These are phyloP conservation scores for Erpetoichthys calabaricus DNA, from an alignment of 2,797 vertebrate genomes.

Conservation along the genomic window DNA sequence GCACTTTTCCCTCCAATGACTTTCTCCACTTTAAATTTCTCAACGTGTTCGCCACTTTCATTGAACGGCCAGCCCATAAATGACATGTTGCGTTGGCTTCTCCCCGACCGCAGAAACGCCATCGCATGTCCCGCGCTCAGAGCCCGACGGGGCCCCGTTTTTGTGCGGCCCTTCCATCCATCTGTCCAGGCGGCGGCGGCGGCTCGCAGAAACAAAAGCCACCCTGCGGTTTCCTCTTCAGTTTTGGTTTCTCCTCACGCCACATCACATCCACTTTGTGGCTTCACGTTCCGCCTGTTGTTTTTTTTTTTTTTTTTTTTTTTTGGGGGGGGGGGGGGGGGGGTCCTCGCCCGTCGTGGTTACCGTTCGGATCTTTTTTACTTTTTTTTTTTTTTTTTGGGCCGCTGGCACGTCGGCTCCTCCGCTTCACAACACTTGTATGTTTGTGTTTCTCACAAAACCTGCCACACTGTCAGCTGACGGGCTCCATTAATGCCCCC, in stretches of 20 bases:
- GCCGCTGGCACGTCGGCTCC: background rate
- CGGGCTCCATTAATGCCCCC: slow-evolving; percentile 20
- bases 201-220: background rate
- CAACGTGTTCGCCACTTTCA: too few relatives aligned
- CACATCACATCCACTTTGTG: slow-evolving; percentile 6
- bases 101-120: slow-evolving; percentile 14
- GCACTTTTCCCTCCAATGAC: too few relatives aligned
- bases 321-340: too few relatives aligned
- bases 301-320: too few relatives aligned
- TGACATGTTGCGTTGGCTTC: slow-evolving; percentile 11
- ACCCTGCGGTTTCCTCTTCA: slow-evolving; percentile 9
- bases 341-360: too few relatives aligned
- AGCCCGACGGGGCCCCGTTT: slow-evolving; percentile 2
- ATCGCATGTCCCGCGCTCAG: slow-evolving; percentile 1
- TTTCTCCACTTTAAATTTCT: too few relatives aligned
- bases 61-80: background rate
- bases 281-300: background rate
- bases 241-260: slow-evolving; percentile 10
- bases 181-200: slow-evolving; percentile 5
- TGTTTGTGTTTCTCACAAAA: slow-evolving; percentile 26
- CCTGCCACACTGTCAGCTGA: slow-evolving; percentile 24
- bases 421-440: slow-evolving; percentile 20
- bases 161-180: slow-evolving; percentile 12
- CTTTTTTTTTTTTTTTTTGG: too few relatives aligned
- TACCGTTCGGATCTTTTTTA: too few relatives aligned